Conservation (phyloP, 2,113 vertebrate species). For the Piaya cayana region DNA sequence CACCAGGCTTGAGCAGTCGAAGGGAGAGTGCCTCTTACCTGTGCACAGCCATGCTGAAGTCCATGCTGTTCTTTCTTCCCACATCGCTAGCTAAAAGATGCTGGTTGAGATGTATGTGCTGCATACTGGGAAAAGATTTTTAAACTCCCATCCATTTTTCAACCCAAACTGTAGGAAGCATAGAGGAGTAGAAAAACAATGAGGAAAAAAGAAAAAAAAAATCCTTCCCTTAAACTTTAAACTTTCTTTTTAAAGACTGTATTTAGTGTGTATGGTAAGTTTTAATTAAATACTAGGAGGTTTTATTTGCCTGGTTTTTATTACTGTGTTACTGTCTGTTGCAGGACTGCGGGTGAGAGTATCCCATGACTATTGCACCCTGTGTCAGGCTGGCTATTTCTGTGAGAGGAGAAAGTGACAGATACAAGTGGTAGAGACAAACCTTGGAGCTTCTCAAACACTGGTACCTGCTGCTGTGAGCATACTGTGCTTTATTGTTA, state of each 20-base stretch:
- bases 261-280: not conserved
- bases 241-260: not conserved
- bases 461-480: not conserved
- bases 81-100: not conserved
- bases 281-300: not conserved
- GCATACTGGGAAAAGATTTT: not conserved
- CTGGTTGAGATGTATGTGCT: not conserved
- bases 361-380: not conserved
- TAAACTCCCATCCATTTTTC: not conserved
- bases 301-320: not conserved
- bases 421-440: not conserved
- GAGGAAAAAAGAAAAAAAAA: not conserved
- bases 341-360: not conserved
- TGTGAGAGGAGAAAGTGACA: not conserved
- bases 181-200: not conserved
- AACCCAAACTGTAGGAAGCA: not conserved
- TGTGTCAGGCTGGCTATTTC: not conserved
- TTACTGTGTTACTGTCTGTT: not conserved
- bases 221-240: not conserved
- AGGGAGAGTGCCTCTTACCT: rapidly evolving
- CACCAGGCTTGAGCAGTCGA: rapidly evolving
- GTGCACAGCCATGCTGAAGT: not conserved
- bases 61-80: not conserved
- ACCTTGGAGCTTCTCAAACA: not conserved
- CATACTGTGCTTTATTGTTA: not conserved